Evolutionary conservation across 2,797 vertebrate species (phyloP).

Genomic region (Aphelocoma californica): DNA sequence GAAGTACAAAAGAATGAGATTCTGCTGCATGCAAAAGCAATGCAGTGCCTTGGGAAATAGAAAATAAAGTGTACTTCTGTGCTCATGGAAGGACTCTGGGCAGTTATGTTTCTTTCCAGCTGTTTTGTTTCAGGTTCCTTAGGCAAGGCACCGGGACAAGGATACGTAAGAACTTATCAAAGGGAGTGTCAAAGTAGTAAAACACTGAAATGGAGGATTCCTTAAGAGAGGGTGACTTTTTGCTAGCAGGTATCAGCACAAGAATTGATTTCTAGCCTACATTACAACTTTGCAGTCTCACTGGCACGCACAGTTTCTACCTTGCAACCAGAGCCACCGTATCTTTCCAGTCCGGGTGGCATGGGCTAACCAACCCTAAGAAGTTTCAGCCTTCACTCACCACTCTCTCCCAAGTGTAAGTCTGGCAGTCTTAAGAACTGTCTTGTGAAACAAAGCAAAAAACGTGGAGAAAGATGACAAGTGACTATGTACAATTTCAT

Average conservation of each 20-base stretch:
- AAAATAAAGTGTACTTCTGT: background rate
- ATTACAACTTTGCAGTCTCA: background rate
- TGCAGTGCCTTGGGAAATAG: background rate
- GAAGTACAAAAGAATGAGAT: background rate
- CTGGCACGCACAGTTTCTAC: background rate
- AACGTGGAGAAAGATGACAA: background rate
- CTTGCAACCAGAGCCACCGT: accelerated
- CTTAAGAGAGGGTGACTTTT: background rate
- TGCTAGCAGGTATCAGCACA: background rate
- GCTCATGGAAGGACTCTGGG: background rate
- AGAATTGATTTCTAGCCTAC: background rate
- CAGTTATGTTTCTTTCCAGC: background rate
- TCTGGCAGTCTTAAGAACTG: background rate
- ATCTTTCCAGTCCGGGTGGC: background rate
- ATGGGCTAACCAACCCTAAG: background rate
- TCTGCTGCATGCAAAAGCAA: background rate
- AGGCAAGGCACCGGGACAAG: background rate
- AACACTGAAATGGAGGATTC: background rate
- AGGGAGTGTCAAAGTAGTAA: background rate
- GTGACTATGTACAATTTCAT: background rate
- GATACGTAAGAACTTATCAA: background rate
- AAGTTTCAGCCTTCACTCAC: background rate
- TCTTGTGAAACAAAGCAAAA: background rate
- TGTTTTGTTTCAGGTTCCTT: background rate
- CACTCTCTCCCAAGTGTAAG: background rate